Evolutionary conservation across 92 coral and sea anemone genomes (phyloP).

Genomic region (Actinernus sp.): DNA sequence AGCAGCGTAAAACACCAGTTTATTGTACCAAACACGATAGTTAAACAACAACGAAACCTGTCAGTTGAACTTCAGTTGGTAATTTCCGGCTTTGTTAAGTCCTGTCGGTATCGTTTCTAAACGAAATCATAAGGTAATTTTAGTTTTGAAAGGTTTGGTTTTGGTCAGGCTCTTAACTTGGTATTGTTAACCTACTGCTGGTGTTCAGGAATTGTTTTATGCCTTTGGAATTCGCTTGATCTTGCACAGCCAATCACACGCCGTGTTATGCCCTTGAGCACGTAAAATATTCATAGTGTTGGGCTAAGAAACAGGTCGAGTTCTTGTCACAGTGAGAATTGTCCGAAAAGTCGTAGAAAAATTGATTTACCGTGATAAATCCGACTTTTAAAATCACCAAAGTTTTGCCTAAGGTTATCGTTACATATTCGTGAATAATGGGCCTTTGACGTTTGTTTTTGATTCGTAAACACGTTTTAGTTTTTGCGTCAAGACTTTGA

Average conservation of each 20-base stretch:
- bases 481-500: background rate
- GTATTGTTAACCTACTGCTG: no score
- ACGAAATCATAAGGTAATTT: no score
- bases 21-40: no score
- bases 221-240: constrained; percentile 15
- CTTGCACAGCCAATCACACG: constrained; percentile 14
- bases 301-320: constrained; percentile 32
- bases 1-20: no score
- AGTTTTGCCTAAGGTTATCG: background rate
- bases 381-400: background rate
- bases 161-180: no score
- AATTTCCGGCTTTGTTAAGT: no score
- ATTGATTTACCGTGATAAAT: background rate
- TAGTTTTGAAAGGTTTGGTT: no score
- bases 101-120: no score
- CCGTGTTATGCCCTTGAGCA: background rate
- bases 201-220: constrained; percentile 36
- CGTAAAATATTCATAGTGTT: constrained; percentile 15
- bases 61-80: no score
- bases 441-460: constrained; percentile 14
- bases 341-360: background rate
- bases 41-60: no score
- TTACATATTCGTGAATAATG: no score
- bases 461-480: no score
- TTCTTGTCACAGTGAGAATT: constrained; percentile 1